Evolutionary conservation across 1,140 invertebrate species (phyloP).

Genomic region (Bombyx mori): ASM3026992v2 NC_085114.1:1604001-1604500

Average conservation of each 20-base stretch:
- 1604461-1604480: slow-evolving; percentile 97
- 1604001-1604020: slow-evolving; percentile 16
- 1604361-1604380: slow-evolving; percentile 97
- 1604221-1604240: slow-evolving; percentile 9
- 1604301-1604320: slow-evolving; percentile 22
- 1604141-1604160: slow-evolving; percentile 98
- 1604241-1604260: slow-evolving; percentile 21
- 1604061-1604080: slow-evolving; percentile 99
- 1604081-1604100: slow-evolving; percentile 95
- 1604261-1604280: slow-evolving; percentile 36
- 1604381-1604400: slow-evolving; percentile 97
- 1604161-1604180: slow-evolving; percentile 99
- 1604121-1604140: slow-evolving; percentile 98
- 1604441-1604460: slow-evolving; percentile 99
- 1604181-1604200: slow-evolving; percentile 98
- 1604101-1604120: slow-evolving; percentile 98
- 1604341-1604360: slow-evolving; percentile 97
- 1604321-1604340: slow-evolving; percentile 41
- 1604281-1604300: slow-evolving; percentile 16
- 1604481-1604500: slow-evolving; percentile 99
- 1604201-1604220: slow-evolving; percentile 74
- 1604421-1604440: slow-evolving; percentile 98
- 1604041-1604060: slow-evolving; percentile 96
- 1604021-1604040: slow-evolving; percentile 91
- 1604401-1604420: slow-evolving; percentile 93